Evolutionary conservation across 2,797 vertebrate genomes (phyloP).

Genomic region (Erethizon dorsatum): DNA sequence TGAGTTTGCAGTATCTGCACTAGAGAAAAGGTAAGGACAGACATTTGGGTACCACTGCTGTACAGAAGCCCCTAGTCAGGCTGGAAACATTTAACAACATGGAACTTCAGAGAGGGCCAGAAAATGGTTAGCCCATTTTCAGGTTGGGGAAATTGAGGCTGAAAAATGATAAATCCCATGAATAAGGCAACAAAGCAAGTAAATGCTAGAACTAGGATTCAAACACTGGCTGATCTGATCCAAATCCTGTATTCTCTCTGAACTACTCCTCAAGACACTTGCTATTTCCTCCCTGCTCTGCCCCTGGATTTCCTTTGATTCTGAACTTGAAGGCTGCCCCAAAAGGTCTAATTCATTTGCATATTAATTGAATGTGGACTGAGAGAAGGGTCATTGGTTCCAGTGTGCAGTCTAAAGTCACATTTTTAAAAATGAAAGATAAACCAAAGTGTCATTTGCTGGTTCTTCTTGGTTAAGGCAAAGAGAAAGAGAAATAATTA

Average conservation of each 20-base stretch:
- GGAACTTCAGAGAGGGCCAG: not conserved
- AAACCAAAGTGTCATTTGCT: slow-evolving; percentile 72
- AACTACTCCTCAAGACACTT: not conserved
- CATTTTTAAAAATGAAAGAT: slow-evolving; percentile 65
- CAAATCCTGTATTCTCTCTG: not conserved
- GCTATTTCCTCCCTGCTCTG: not conserved
- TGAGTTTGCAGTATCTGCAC: not conserved
- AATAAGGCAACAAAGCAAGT: not conserved
- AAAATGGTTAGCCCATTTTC: not conserved
- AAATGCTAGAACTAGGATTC: not conserved
- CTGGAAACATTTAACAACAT: not conserved
- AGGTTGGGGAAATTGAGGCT: not conserved
- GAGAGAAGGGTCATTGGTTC: slow-evolving; percentile 78
- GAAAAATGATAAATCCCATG: not conserved
- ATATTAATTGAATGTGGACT: slow-evolving; percentile 84
- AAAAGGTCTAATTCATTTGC: slow-evolving; percentile 79
- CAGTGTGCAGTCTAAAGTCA: slow-evolving; percentile 53
- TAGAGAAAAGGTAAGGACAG: not conserved
- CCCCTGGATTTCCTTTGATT: slow-evolving; percentile 59
- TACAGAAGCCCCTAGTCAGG: not conserved
- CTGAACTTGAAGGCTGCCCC: slow-evolving; percentile 73
- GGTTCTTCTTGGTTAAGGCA: slow-evolving; percentile 67
- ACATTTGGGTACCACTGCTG: not conserved
- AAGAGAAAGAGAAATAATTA: slow-evolving; percentile 77
- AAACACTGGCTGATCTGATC: not conserved